Evolutionary conservation across 2,888 invertebrate species (phyloP).

Genomic region (Thereva nobilitata): DNA sequence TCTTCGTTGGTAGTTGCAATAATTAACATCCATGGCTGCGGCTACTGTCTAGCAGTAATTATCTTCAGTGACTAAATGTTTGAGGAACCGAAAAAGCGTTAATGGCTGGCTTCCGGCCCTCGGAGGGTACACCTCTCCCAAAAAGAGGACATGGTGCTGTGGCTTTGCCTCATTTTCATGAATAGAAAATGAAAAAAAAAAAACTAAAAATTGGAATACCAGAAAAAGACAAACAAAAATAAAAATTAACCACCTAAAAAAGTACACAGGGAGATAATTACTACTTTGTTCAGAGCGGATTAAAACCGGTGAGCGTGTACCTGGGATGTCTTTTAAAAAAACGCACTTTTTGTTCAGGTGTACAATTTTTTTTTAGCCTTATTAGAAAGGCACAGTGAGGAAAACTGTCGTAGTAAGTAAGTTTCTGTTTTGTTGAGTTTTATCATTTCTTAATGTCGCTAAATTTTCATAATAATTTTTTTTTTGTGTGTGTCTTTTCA

Average conservation of each 20-base stretch:
- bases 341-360: background rate
- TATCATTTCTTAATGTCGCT: too few species aligned
- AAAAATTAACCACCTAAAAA: background rate
- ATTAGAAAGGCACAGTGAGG: too few species aligned
- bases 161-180: background rate
- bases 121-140: background rate
- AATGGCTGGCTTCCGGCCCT: slow-evolving; percentile 32
- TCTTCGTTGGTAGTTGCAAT: slow-evolving; percentile 1
- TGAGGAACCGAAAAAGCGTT: slow-evolving; percentile 36
- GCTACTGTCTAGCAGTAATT: slow-evolving; percentile 20
- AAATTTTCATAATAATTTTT: too few species aligned
- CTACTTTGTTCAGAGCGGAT: slow-evolving; percentile 8
- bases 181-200: background rate
- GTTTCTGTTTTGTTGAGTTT: too few species aligned
- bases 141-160: background rate
- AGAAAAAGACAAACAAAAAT: background rate
- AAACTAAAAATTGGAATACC: background rate
- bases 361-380: background rate
- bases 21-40: slow-evolving; percentile 27
- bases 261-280: background rate
- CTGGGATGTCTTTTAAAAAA: background rate
- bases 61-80: slow-evolving; percentile 33
- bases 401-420: too few species aligned
- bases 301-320: slow-evolving; percentile 14
- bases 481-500: too few species aligned